Conservation (phyloP, 2,797 vertebrate genomes). For the Alfaro cultratus region DNA sequence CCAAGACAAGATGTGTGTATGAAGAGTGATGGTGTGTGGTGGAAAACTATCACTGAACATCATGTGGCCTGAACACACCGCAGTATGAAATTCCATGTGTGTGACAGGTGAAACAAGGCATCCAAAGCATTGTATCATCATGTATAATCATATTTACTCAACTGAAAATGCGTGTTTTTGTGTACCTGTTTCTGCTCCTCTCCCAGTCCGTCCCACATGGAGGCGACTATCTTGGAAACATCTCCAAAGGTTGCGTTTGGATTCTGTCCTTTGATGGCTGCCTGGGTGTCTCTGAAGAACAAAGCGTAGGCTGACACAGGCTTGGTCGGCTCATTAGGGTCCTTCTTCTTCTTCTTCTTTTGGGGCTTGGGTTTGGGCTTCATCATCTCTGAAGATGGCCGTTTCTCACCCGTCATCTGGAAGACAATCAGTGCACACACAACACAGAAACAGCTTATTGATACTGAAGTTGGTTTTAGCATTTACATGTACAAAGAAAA, state of each 20-base stretch:
- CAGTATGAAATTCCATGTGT: too few species aligned
- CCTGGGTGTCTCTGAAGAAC: conserved; percentile 98
- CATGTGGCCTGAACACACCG: not conserved
- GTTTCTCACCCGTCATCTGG: conserved; percentile 95
- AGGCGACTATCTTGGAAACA: conserved; percentile 97
- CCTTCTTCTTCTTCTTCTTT: conserved; percentile 99
- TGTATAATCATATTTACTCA: not conserved
- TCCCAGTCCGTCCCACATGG: conserved; percentile 98
- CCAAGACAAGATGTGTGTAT: not conserved
- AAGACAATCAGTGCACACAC: conserved; percentile 56
- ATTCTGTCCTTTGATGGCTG: conserved; percentile 97
- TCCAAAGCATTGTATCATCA: not conserved
- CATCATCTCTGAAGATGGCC: conserved; percentile 92
- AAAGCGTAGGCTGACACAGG: conserved; percentile 97
- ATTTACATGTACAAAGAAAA: not conserved
- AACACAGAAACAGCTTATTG: conserved; percentile 57
- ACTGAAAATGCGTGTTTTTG: not conserved
- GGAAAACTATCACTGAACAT: not conserved
- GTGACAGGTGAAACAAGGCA: not conserved
- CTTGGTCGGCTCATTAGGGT: conserved; percentile 97
- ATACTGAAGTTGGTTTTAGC: conserved; percentile 27
- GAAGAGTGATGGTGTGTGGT: not conserved
- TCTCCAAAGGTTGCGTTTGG: conserved; percentile 98
- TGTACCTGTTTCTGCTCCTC: conserved; percentile 97
- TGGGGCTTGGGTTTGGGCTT: conserved; percentile 96